A percentile compares a stretch with the other conserved stretches of the same genome.
Evolutionary conservation across 92 coral and sea anemone species (phyloP).

Genomic region (Palythoa heliodiscus): DNA sequence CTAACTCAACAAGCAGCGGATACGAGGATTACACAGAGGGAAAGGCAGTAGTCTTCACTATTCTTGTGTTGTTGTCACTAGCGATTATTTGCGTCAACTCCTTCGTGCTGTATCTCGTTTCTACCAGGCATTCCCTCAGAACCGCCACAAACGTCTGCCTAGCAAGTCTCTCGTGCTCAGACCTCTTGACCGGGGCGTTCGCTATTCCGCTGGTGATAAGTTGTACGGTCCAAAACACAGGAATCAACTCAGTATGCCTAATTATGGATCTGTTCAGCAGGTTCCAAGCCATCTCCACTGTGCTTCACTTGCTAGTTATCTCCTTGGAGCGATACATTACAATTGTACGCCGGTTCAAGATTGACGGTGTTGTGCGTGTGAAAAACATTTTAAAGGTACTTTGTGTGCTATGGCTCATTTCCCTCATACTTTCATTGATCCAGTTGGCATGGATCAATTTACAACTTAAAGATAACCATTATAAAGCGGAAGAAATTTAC

Average conservation of each 20-base stretch:
- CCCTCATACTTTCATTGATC: slow-evolving; percentile 41
- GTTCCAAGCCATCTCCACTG: slow-evolving; percentile 61
- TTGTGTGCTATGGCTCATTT: slow-evolving; percentile 43
- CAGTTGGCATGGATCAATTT: slow-evolving; percentile 55
- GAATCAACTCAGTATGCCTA: slow-evolving; percentile 27
- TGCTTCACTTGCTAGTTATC: slow-evolving; percentile 56
- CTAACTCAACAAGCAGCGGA: not conserved
- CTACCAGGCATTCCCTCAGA: slow-evolving; percentile 45
- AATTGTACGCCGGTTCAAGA: slow-evolving; percentile 51
- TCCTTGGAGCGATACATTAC: slow-evolving; percentile 62
- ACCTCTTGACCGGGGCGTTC: slow-evolving; percentile 52
- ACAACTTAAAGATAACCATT: not conserved
- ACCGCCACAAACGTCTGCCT: slow-evolving; percentile 63
- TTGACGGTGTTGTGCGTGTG: slow-evolving; percentile 38
- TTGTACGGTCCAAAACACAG: slow-evolving; percentile 37
- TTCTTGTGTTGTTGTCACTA: not conserved
- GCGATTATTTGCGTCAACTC: slow-evolving; percentile 18
- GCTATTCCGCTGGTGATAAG: slow-evolving; percentile 58
- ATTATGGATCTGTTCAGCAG: slow-evolving; percentile 51
- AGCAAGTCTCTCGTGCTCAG: slow-evolving; percentile 60
- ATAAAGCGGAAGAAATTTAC: slow-evolving; percentile 35
- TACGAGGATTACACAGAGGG: not conserved
- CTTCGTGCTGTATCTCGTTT: slow-evolving; percentile 37
- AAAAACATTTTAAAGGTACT: slow-evolving; percentile 28
- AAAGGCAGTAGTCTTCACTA: not conserved